Conservation (phyloP, 2,113 vertebrate species). For the Heloderma charlesbogerti region DNA sequence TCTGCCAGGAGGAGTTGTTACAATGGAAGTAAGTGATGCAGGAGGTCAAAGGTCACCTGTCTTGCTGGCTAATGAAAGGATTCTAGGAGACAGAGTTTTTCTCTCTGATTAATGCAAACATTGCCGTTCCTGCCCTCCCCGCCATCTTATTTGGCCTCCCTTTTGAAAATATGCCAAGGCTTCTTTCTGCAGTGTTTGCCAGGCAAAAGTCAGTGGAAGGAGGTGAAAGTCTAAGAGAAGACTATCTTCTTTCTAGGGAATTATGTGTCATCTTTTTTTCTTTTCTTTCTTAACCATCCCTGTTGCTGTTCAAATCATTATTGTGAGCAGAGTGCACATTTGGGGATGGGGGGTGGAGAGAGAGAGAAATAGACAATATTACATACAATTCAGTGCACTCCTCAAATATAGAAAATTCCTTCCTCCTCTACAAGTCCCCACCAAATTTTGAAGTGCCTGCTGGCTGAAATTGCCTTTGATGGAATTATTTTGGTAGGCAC, state of each 20-base stretch:
- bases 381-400: background rate
- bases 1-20: conserved; percentile 76
- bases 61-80: conserved; percentile 76
- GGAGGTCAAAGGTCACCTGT: conserved; percentile 70
- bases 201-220: conserved; percentile 47
- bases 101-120: conserved; percentile 73
- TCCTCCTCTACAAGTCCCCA: background rate
- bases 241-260: conserved; percentile 36
- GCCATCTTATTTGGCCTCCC: conserved; percentile 55
- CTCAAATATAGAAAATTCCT: no score
- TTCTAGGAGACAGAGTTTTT: conserved; percentile 71
- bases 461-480: background rate
- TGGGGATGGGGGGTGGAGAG: background rate
- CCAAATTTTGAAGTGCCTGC: background rate
- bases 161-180: conserved; percentile 53
- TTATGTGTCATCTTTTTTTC: conserved; percentile 59
- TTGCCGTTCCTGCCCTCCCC: conserved; percentile 64
- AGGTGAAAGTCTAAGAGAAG: conserved; percentile 51
- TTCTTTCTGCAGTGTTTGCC: conserved; percentile 45
- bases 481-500: background rate
- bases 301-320: background rate
- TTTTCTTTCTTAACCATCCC: conserved; percentile 48
- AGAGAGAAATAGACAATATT: background rate
- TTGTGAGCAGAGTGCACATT: background rate
- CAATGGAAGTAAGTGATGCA: conserved; percentile 75